Conservation (phyloP, 2,888 invertebrate genomes). For the Aporophyla nigra region DNA sequence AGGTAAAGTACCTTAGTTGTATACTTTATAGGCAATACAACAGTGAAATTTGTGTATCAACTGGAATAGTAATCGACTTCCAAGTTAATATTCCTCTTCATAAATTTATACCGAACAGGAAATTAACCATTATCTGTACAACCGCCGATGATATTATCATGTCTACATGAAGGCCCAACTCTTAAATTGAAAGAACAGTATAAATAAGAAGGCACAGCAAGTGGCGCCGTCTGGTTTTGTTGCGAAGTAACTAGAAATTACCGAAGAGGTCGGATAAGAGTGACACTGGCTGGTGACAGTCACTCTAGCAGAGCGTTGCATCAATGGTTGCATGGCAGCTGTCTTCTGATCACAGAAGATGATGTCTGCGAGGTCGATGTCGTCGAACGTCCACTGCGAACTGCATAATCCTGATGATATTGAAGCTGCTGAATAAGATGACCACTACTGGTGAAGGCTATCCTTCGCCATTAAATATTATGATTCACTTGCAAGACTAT, state of each 20-base stretch:
- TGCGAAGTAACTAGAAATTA: no score
- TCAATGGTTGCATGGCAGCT: neutral
- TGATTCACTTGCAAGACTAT: neutral
- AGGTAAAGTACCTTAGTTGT: neutral
- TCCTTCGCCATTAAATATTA: neutral
- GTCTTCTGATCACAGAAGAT: neutral
- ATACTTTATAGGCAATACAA: no score
- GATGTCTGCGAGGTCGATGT: neutral
- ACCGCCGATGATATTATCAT: neutral
- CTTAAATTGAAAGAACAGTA: neutral
- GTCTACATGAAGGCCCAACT: neutral
- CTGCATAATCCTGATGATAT: neutral
- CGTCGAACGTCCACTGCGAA: neutral
- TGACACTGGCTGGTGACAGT: neutral
- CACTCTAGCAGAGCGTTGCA: neutral
- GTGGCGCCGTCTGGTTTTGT: no score
- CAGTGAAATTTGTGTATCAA: neutral
- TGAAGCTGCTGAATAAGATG: neutral
- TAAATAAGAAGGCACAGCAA: neutral
- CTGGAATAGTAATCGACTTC: neutral
- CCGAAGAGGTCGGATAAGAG: no score
- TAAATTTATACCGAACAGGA: no score
- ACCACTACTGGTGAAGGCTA: neutral
- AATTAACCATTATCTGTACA: neutral
- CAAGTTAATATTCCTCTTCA: neutral